A percentile compares a stretch with the other conserved stretches of the same genome.
Evolutionary conservation across 2,888 invertebrate genomes (phyloP).

Genomic region (Drosophila mercatorum): DNA sequence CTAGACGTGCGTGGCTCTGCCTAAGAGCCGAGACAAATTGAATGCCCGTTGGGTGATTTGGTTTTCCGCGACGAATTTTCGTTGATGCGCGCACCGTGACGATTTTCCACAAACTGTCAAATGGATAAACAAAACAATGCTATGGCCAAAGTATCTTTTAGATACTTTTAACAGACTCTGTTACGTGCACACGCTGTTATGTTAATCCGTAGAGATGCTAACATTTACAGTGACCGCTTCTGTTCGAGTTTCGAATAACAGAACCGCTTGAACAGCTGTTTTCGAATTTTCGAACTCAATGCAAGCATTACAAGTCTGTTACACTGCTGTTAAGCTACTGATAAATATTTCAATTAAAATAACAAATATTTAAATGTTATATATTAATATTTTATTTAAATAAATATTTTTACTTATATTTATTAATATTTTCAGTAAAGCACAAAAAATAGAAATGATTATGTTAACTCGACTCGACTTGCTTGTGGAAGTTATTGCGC

Average conservation of each 20-base stretch:
- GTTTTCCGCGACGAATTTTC: constrained; percentile 67
- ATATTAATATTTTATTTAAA: not conserved
- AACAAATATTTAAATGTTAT: not conserved
- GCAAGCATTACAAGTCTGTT: not conserved
- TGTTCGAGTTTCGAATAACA: not conserved
- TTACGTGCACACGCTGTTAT: constrained; percentile 42
- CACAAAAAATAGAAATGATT: not conserved
- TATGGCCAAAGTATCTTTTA: constrained; percentile 51
- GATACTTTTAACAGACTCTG: constrained; percentile 47
- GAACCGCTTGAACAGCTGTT: constrained; percentile 33
- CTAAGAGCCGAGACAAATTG: constrained; percentile 27
- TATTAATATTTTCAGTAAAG: not conserved
- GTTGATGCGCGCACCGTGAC: constrained; percentile 82
- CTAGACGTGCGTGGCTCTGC: constrained; percentile 35
- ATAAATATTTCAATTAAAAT: not conserved
- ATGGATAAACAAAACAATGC: constrained; percentile 81
- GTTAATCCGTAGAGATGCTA: constrained; percentile 12
- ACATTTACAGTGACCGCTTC: constrained; percentile 3
- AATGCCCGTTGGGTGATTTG: constrained; percentile 27
- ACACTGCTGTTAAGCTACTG: not conserved
- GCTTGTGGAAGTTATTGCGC: constrained; percentile 18
- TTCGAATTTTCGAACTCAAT: constrained; percentile 8
- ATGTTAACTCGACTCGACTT: not conserved
- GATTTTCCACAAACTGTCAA: constrained; percentile 84
- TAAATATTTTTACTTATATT: not conserved